Evolutionary conservation across 2,888 invertebrate genomes (phyloP).

Genomic region (Therioaphis trifolii): DNA sequence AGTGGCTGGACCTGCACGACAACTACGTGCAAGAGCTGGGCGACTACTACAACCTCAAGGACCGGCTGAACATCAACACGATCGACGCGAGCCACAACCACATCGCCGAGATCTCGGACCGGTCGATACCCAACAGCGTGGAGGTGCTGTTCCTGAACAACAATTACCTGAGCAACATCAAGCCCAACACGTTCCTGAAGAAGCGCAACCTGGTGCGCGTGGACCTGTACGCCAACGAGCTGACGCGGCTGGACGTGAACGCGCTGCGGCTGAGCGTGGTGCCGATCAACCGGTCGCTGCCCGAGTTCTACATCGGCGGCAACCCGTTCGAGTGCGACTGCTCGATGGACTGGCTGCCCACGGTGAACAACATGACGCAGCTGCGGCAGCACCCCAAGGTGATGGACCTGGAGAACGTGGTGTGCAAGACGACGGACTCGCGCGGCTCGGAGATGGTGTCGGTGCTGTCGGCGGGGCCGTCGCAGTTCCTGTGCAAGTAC

Average conservation of each 20-base stretch:
- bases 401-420: conserved; percentile 88
- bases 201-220: conserved; percentile 86
- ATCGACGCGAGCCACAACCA: conserved; percentile 91
- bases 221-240: conserved; percentile 89
- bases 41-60: conserved; percentile 88
- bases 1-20: conserved; percentile 91
- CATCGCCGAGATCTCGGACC: conserved; percentile 83
- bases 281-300: conserved; percentile 78
- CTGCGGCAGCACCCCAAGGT: conserved; percentile 84
- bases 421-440: conserved; percentile 87
- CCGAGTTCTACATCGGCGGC: conserved; percentile 90
- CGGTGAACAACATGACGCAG: conserved; percentile 87
- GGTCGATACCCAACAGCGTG: conserved; percentile 88
- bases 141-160: conserved; percentile 89
- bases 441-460: conserved; percentile 75
- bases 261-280: conserved; percentile 82
- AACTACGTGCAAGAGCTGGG: conserved; percentile 89
- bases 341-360: conserved; percentile 94
- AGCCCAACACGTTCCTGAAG: conserved; percentile 87
- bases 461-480: conserved; percentile 82
- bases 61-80: conserved; percentile 80
- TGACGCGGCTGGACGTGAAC: conserved; percentile 84
- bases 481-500: conserved; percentile 92
- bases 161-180: conserved; percentile 84
- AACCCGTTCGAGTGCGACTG: conserved; percentile 96